Conservation (phyloP, 2,888 invertebrate species). For the Apamea monoglypha region DNA sequence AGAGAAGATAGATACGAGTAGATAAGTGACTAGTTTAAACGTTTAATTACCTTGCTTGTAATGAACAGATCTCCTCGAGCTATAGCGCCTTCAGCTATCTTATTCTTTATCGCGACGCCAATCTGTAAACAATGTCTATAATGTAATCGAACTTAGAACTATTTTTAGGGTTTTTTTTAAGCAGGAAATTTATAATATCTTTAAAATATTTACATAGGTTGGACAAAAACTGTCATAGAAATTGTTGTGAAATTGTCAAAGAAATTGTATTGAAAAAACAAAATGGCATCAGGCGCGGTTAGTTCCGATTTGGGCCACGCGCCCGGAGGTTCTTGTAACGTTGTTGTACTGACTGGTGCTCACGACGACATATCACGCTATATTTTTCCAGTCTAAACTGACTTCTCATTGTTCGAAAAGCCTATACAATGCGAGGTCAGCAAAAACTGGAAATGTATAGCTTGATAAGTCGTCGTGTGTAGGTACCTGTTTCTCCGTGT, state of each 20-base stretch:
- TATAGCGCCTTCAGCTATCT: conserved; percentile 85
- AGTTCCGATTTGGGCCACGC: neutral
- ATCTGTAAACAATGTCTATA: conserved; percentile 69
- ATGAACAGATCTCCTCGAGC: conserved; percentile 90
- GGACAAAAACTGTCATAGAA: neutral
- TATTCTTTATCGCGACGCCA: conserved; percentile 85
- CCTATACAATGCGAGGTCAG: neutral
- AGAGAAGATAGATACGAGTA: too few relatives aligned
- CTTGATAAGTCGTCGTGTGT: neutral
- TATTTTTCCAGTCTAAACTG: too few relatives aligned
- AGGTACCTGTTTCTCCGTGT: conserved; percentile 86
- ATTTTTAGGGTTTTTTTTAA: neutral
- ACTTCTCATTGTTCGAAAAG: too few relatives aligned
- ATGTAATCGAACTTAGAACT: neutral
- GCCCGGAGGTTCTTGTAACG: neutral
- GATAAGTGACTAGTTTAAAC: neutral
- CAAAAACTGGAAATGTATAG: neutral
- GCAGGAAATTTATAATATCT: neutral
- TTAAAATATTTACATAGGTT: neutral
- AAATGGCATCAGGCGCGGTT: neutral
- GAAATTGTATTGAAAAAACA: neutral
- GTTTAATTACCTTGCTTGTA: conserved; percentile 88
- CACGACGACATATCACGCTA: too few relatives aligned
- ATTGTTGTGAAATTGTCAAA: neutral
- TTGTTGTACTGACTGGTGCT: neutral